A percentile compares a stretch with the other conserved stretches of the same genome.
Conservation (phyloP, 2,797 vertebrate species). For the Arctocebus calabarensis region DNA sequence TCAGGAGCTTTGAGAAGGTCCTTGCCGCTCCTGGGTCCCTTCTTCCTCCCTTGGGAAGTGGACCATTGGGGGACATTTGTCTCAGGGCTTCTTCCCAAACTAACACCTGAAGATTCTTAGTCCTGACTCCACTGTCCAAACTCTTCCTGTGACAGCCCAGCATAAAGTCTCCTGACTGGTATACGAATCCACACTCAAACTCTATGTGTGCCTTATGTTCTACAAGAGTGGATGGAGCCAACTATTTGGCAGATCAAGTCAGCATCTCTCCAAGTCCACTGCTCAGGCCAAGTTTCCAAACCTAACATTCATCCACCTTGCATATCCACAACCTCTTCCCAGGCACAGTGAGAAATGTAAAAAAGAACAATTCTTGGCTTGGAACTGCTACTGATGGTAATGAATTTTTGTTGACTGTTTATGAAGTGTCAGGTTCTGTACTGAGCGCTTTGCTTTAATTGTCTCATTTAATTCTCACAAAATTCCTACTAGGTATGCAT, state of each 20-base stretch:
- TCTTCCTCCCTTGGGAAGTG: background rate
- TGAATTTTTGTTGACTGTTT: background rate
- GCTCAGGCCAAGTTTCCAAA: conserved; percentile 2
- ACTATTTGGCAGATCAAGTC: background rate
- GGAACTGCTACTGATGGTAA: background rate
- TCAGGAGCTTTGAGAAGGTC: background rate
- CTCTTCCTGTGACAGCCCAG: background rate
- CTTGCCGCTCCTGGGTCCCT: background rate
- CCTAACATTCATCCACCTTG: background rate
- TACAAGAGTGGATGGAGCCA: background rate
- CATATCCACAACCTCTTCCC: background rate
- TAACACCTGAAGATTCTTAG: background rate
- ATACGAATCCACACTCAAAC: background rate
- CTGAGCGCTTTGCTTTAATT: background rate
- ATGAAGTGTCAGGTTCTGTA: background rate
- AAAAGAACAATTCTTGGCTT: background rate
- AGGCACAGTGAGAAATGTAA: background rate
- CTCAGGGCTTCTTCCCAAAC: background rate
- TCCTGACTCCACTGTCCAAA: background rate
- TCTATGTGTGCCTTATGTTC: background rate
- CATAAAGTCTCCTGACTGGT: background rate
- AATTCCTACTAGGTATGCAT: background rate
- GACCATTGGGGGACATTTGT: background rate
- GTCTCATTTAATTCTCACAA: conserved; percentile 9
- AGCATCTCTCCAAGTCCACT: background rate